Evolutionary conservation across 1,140 invertebrate genomes (phyloP).

Genomic region (Sipha flava): DNA sequence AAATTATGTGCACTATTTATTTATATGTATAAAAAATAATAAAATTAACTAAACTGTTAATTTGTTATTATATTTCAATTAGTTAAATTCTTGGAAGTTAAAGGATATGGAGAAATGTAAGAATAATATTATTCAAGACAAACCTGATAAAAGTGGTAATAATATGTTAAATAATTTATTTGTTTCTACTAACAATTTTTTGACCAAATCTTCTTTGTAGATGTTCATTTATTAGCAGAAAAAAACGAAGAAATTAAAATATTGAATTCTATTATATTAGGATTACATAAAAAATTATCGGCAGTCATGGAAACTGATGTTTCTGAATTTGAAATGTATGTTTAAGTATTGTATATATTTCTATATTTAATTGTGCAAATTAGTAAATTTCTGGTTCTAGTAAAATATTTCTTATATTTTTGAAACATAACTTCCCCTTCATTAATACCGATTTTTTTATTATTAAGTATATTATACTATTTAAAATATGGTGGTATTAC

Average conservation of each 20-base stretch:
- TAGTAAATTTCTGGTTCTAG: too few relatives aligned
- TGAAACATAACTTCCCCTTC: too few relatives aligned
- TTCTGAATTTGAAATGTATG: constrained; percentile 11
- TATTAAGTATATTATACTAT: too few relatives aligned
- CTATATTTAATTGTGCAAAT: not conserved
- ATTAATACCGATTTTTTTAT: too few relatives aligned
- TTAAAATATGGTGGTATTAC: too few relatives aligned
- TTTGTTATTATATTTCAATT: not conserved
- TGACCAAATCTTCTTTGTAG: not conserved
- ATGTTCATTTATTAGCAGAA: not conserved
- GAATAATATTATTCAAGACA: not conserved
- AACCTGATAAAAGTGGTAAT: constrained; percentile 1
- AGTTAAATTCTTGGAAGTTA: constrained; percentile 16
- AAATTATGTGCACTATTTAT: too few relatives aligned
- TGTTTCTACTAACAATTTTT: too few relatives aligned
- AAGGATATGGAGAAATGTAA: not conserved
- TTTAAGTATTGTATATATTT: too few relatives aligned
- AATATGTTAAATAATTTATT: not conserved
- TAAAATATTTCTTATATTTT: too few relatives aligned
- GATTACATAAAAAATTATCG: constrained; percentile 18
- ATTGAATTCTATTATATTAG: constrained; percentile 17
- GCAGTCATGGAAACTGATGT: constrained; percentile 28
- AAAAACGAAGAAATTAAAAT: constrained; percentile 24
- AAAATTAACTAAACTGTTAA: too few relatives aligned
- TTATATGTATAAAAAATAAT: too few relatives aligned